Percentiles rank a stretch among this genome's conserved stretches.
Conservation (phyloP, 2,797 vertebrate species). For the Cuniculus paca region DNA sequence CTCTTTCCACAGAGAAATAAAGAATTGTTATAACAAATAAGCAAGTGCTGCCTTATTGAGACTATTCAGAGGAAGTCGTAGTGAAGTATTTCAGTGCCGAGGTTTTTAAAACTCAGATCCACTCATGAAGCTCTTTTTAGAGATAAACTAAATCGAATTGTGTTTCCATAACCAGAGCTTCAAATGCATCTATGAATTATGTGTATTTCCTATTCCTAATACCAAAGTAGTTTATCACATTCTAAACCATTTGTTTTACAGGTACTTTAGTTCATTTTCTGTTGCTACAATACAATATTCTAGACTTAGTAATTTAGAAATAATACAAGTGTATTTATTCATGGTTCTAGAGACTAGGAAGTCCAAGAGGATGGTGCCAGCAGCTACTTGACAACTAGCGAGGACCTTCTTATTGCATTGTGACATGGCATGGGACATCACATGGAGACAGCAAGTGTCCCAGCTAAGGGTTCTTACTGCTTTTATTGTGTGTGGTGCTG, state of each 20-base stretch:
- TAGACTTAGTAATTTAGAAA: background rate
- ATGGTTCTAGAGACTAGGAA: background rate
- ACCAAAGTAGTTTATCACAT: background rate
- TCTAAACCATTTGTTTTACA: conserved; percentile 21
- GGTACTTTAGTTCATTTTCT: background rate
- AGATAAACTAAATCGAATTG: conserved; percentile 8
- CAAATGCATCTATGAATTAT: background rate
- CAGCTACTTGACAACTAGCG: background rate
- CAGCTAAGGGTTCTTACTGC: background rate
- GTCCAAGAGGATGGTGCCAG: background rate
- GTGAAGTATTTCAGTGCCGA: conserved; percentile 1
- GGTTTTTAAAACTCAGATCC: conserved; percentile 29
- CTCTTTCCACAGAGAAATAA: background rate
- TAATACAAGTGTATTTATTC: background rate
- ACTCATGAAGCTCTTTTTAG: conserved; percentile 6
- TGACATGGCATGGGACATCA: background rate
- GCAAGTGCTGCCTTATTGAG: background rate
- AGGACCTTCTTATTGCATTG: background rate
- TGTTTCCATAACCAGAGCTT: background rate
- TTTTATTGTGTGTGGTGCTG: background rate
- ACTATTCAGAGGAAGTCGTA: background rate
- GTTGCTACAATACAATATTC: background rate
- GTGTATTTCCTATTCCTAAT: background rate
- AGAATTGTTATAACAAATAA: background rate
- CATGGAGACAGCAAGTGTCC: background rate